Evolutionary conservation across 2,113 vertebrate species (phyloP).

Genomic region (Xenus cinereus): DNA sequence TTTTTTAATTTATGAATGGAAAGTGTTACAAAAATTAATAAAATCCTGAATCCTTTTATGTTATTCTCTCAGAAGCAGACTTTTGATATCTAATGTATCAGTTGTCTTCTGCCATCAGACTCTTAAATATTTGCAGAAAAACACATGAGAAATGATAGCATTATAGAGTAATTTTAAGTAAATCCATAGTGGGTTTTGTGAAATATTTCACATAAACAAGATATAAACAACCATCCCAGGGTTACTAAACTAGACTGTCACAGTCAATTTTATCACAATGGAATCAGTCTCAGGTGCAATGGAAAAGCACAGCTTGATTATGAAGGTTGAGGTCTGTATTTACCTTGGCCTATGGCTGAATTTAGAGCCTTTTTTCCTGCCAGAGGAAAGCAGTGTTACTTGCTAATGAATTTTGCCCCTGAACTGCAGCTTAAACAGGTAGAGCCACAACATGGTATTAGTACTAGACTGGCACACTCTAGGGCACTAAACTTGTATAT

Average conservation of each 20-base stretch:
- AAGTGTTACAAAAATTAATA: not conserved
- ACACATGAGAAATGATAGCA: not conserved
- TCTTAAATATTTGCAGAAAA: not conserved
- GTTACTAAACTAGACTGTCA: conserved; percentile 1
- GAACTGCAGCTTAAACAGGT: not conserved
- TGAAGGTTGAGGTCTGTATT: not conserved
- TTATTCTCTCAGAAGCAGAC: not conserved
- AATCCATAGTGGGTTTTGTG: not conserved
- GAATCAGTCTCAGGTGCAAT: not conserved
- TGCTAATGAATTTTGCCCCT: not conserved
- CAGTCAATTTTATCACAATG: not conserved
- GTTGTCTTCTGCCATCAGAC: not conserved
- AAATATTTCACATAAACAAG: conserved; percentile 22
- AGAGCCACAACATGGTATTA: not conserved
- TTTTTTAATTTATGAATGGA: not conserved
- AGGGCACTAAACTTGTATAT: not conserved
- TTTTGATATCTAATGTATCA: not conserved
- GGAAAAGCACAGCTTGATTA: not conserved
- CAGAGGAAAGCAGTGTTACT: not conserved
- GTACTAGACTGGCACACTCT: not conserved
- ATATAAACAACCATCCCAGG: not conserved
- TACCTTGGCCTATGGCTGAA: not conserved
- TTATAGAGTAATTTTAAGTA: not conserved
- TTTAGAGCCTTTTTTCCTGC: not conserved
- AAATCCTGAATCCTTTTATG: not conserved